Evolutionary conservation across 2,797 vertebrate species (phyloP).

Genomic region (Coilia nasus): DNA sequence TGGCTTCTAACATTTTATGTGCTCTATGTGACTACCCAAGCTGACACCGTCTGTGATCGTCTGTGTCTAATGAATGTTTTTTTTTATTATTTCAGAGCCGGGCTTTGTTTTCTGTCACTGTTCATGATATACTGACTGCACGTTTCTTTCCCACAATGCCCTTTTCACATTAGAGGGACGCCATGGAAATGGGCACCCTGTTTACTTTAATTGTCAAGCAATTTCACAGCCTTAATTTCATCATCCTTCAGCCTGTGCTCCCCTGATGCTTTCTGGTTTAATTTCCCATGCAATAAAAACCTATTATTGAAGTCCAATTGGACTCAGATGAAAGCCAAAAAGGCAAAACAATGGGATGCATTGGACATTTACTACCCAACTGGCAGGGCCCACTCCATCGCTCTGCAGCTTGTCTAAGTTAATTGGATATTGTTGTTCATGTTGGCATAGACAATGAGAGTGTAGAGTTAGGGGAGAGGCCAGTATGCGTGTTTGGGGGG

Average conservation of each 20-base stretch:
- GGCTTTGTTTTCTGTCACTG: slow-evolving; percentile 38
- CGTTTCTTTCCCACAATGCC: slow-evolving; percentile 40
- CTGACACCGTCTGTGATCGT: neutral
- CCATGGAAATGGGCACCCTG: slow-evolving; percentile 43
- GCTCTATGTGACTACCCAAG: neutral
- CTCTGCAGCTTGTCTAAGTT: slow-evolving; percentile 39
- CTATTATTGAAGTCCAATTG: slow-evolving; percentile 51
- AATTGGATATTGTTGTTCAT: slow-evolving; percentile 49
- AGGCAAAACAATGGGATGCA: slow-evolving; percentile 35
- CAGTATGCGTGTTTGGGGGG: neutral
- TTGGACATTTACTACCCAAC: slow-evolving; percentile 38
- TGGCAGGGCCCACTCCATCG: slow-evolving; percentile 37
- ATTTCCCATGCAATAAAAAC: slow-evolving; percentile 46
- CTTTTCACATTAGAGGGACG: slow-evolving; percentile 45
- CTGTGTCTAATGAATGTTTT: slow-evolving; percentile 32
- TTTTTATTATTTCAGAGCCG: slow-evolving; percentile 34
- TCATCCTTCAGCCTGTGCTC: slow-evolving; percentile 48
- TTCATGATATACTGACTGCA: slow-evolving; percentile 30
- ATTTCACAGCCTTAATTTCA: slow-evolving; percentile 53
- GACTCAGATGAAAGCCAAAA: slow-evolving; percentile 44
- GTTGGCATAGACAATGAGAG: slow-evolving; percentile 22
- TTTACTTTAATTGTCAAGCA: slow-evolving; percentile 52
- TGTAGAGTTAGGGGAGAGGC: neutral
- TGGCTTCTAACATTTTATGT: neutral
- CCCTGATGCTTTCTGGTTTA: slow-evolving; percentile 42